Percentiles rank a stretch among this genome's conserved stretches.
phyloP scores from a whole-genome alignment of 1,140 invertebrate species.

The Pseudomyrmex sp. region DNA sequence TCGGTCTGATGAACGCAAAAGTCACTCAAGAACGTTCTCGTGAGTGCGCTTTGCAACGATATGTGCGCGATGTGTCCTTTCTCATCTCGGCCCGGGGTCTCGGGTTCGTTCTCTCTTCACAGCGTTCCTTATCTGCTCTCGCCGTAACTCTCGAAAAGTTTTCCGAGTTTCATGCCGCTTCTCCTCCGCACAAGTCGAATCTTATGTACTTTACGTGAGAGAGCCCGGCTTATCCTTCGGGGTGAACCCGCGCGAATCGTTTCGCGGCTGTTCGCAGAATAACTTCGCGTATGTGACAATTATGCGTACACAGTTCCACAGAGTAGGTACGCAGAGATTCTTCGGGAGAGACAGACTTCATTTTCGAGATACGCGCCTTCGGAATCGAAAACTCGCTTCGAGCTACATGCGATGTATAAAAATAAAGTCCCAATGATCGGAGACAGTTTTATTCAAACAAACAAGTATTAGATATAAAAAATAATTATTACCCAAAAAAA shows the following conservation, averaged over 20 bases:
- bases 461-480: too few relatives aligned
- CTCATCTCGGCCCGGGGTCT: neutral
- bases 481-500: too few relatives aligned
- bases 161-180: slow-evolving; percentile 37
- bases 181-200: slow-evolving; percentile 31
- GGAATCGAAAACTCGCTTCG: neutral
- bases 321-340: too few relatives aligned
- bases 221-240: slow-evolving; percentile 32
- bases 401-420: neutral
- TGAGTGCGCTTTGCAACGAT: slow-evolving; percentile 38
- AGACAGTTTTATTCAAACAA: too few relatives aligned
- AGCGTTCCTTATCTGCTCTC: slow-evolving; percentile 42
- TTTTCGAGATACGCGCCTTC: neutral
- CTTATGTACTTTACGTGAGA: slow-evolving; percentile 35
- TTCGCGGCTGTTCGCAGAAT: slow-evolving; percentile 22
- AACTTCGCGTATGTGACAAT: slow-evolving; percentile 37
- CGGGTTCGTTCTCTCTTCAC: neutral
- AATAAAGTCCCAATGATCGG: too few relatives aligned
- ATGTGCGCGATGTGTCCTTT: slow-evolving; percentile 17
- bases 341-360: neutral
- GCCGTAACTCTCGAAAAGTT: slow-evolving; percentile 44
- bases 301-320: slow-evolving; percentile 14
- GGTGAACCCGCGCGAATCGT: slow-evolving; percentile 32
- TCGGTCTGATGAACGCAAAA: slow-evolving; percentile 26
- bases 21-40: slow-evolving; percentile 2